Base-by-base conservation (phyloP, 2,113 vertebrate genomes). In the Benitochromis conjunctus region DNA sequence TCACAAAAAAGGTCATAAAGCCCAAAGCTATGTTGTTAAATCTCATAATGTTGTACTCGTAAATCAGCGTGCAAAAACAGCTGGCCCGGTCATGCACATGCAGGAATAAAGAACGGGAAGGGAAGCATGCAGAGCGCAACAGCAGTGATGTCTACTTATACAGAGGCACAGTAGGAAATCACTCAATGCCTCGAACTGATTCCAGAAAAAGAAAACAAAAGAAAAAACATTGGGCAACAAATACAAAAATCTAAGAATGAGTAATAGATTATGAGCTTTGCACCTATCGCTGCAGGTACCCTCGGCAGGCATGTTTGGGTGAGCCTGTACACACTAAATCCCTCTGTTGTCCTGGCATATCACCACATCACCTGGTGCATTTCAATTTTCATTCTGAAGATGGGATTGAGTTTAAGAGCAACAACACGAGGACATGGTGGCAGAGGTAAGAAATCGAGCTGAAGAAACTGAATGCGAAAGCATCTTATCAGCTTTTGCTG, bases 1-100 rank as follows among this genome's bases (percentile, higher is more conserved):
- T 84, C 85, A 86, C 91, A 92, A 91, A 92, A 92, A 92, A 84
- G 85, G 88, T 90, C 83, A 89, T 91, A 92, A 93, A 93, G 82
- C 84, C 81, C 81, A 88, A 77, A 92, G 89, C 86, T 62, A 55
- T 86, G 88, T 91, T 93, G 88, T 88, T 89, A 93, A 92, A 86
- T 91, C 91, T 86, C 89, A 92, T 84, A 91, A 90, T 87, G 91
- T 78, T 91, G 54, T 64, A 38, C 81, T 92, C 81, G 41, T 92
- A 93, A 94, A 93, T 92, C 93, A 90, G 77, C 3, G 62, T 60
- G 87, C 79, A 91, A 92, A 91, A 92, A 91, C 88, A 89, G 89
- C 89, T 89, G 91, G 26, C 66, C 19, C 34, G 10, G 53, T 64
- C 19, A 58, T 48, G 84, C 79, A 85, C 60, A 90, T 64, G 78